A percentile compares a stretch with the other conserved stretches of the same genome.
phyloP scores from a whole-genome alignment of 2,888 invertebrate species.

The Tricholauxania praeusta region DNA sequence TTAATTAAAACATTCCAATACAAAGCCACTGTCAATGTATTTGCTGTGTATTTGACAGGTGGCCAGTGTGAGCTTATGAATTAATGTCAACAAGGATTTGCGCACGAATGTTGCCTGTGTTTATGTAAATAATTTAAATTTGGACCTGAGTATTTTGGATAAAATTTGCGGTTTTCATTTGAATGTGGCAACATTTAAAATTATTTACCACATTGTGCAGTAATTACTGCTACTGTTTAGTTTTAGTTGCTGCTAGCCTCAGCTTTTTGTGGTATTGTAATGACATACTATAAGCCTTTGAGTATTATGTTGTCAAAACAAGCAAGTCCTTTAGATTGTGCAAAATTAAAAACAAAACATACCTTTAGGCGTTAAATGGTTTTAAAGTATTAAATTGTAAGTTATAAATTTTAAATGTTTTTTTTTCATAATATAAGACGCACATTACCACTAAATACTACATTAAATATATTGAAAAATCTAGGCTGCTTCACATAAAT shows the following conservation, averaged over 20 bases:
- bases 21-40: not conserved
- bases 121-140: not conserved
- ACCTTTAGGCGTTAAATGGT: too few species aligned
- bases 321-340: too few species aligned
- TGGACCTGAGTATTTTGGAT: not conserved
- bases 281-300: too few species aligned
- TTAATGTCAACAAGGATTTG: slow-evolving; percentile 13
- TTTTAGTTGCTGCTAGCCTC: too few species aligned
- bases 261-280: too few species aligned
- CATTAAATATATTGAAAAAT: not conserved
- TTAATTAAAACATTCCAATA: slow-evolving; percentile 28
- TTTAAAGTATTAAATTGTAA: not conserved
- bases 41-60: slow-evolving; percentile 15
- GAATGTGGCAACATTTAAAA: not conserved
- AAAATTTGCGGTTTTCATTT: not conserved
- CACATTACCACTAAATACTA: not conserved
- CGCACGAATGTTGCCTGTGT: not conserved
- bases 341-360: too few species aligned
- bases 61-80: slow-evolving; percentile 12
- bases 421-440: not conserved
- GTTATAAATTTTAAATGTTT: not conserved
- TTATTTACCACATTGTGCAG: not conserved
- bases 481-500: not conserved
- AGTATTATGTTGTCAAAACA: too few species aligned
- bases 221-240: too few species aligned